Conservation (phyloP, 92 coral and sea anemone species). For the Parazoanthus atlanticus region DNA sequence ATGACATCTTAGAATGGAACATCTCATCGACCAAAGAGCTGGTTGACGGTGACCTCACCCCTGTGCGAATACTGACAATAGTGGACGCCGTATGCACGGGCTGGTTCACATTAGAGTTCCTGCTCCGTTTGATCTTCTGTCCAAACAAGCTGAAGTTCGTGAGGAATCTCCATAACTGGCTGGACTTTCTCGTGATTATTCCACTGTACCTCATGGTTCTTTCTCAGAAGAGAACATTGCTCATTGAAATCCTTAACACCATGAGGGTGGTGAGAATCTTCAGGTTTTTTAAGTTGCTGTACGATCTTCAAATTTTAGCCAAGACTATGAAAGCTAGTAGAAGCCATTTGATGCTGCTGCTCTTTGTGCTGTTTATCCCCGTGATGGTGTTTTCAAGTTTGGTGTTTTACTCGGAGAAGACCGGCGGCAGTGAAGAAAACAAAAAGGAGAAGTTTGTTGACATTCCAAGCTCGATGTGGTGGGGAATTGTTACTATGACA, state of each 20-base stretch:
- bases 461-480: slow-evolving; percentile 95
- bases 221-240: slow-evolving; percentile 58
- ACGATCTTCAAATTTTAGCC: slow-evolving; percentile 92
- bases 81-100: slow-evolving; percentile 91
- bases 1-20: slow-evolving; percentile 13
- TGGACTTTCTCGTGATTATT: slow-evolving; percentile 84
- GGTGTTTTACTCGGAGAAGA: slow-evolving; percentile 74
- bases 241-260: slow-evolving; percentile 80
- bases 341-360: slow-evolving; percentile 76
- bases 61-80: slow-evolving; percentile 68
- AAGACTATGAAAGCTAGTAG: slow-evolving; percentile 97
- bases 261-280: slow-evolving; percentile 85
- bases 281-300: slow-evolving; percentile 90
- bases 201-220: slow-evolving; percentile 87
- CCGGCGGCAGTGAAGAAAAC: slow-evolving; percentile 48
- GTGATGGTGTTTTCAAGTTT: slow-evolving; percentile 91
- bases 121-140: slow-evolving; percentile 84
- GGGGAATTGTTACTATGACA: slow-evolving; percentile 99
- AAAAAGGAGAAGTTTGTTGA: slow-evolving; percentile 65
- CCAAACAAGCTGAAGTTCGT: slow-evolving; percentile 82
- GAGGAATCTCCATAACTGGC: slow-evolving; percentile 85
- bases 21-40: slow-evolving; percentile 16
- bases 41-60: slow-evolving; percentile 56
- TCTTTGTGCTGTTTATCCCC: slow-evolving; percentile 86
- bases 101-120: slow-evolving; percentile 92